Evolutionary conservation across 2,113 vertebrate species (phyloP), one percentile per base, ranked within the genome.

Genomic region (Crotalus horridus): DNA sequence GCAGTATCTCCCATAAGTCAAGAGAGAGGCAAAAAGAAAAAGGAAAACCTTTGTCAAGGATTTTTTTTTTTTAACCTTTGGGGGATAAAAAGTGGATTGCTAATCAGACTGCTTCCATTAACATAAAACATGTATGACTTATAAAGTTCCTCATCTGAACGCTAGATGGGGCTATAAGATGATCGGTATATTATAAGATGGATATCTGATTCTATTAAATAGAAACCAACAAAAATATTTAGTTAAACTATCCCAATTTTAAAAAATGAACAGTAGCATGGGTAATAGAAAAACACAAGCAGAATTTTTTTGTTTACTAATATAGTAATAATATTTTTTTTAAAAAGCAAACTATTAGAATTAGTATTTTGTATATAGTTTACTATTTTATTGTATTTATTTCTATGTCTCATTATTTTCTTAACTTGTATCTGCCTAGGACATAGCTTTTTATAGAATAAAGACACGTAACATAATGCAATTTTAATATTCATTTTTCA

Each of bases 151-250:
- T 90, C 92, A 94, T 89, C 95, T 95, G 95, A 89, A 94, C 97
- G 97, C 98, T 97, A 97, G 97, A 94, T 97, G 97, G 97, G 96
- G 97, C 96, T 97, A 93, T 93, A 96, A 96, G 96, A 96, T 96
- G 97, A 39, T 92, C 95, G 96, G 91, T 94, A 23, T 59, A 94
- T 92, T 89, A 6, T 3, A 89, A 0, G 10, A 13, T 0, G 0
- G 1, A 74, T 95, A 69, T 24, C 4, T 88, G 29, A 58, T 89
- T 90, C 87, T 58, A 85, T n/a, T 61, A 58, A 55, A 74, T 24
- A 64, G 17, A 54, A 43, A 81, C 33, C 15, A 39, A 20, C 69
- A 81, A 39, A 81, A 39, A 39, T 39, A 74, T 74, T 81, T 81
- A 81, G 33, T 81, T 43, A 17, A 81, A 43, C 33, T 81, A 81